Evolutionary conservation across 2,888 invertebrate species (phyloP).

Genomic region (Hofmannophila pseudospretella): DNA sequence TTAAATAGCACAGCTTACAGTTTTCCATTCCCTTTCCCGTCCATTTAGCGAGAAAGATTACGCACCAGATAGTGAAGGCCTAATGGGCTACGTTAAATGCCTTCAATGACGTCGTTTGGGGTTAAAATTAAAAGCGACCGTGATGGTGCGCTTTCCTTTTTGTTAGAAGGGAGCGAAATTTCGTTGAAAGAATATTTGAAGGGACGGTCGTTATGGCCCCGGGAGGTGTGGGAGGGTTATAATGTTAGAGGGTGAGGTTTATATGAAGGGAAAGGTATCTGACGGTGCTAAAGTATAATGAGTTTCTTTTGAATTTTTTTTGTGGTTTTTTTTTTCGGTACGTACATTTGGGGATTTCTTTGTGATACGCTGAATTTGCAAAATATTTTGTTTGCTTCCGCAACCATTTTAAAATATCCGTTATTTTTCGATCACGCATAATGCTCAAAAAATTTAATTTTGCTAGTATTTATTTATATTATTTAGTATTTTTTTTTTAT

Average conservation of each 20-base stretch:
- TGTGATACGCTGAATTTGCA: too few relatives aligned
- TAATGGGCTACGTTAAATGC: conserved; percentile 64
- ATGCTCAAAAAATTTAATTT: too few relatives aligned
- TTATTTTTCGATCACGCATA: too few relatives aligned
- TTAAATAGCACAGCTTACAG: too few relatives aligned
- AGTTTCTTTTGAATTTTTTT: conserved; percentile 11
- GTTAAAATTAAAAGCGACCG: conserved; percentile 73
- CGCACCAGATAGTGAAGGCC: conserved; percentile 55
- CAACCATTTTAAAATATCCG: too few relatives aligned
- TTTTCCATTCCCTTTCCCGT: conserved; percentile 44
- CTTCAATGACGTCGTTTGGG: conserved; percentile 72
- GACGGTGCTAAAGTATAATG: conserved; percentile 21
- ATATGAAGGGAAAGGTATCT: conserved; percentile 15
- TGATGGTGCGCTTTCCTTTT: conserved; percentile 74
- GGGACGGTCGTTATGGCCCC: conserved; percentile 58
- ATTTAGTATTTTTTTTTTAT: too few relatives aligned
- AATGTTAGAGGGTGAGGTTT: conserved; percentile 27
- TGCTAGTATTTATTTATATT: too few relatives aligned
- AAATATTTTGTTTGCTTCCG: too few relatives aligned
- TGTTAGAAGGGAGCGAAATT: conserved; percentile 52
- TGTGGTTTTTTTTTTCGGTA: neutral
- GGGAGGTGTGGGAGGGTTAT: conserved; percentile 53
- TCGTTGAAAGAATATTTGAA: conserved; percentile 71
- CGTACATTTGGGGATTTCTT: too few relatives aligned
- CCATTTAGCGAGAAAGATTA: conserved; percentile 60